Percentiles rank a stretch among this genome's conserved stretches.
Evolutionary conservation across 2,888 invertebrate species (phyloP).

Genomic region (Petrophora chlorosata): DNA sequence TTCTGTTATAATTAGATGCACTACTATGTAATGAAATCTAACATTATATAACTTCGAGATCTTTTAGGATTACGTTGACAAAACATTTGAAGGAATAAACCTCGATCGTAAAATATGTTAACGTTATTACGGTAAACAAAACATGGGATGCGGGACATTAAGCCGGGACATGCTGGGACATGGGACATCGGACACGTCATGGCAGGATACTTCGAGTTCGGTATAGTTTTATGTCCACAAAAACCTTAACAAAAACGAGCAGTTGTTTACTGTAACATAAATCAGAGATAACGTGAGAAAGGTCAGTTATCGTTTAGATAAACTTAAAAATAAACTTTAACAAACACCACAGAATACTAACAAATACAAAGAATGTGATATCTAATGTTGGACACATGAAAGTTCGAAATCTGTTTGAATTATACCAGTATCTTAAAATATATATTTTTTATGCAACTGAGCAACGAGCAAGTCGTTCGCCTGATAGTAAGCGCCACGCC

Average conservation of each 20-base stretch:
- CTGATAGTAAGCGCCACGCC: too few relatives aligned
- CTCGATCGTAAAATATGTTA: constrained; percentile 6
- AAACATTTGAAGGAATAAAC: too few relatives aligned
- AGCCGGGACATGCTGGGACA: constrained; percentile 7
- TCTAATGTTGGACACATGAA: too few relatives aligned
- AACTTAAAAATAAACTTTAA: background rate
- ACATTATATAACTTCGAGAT: too few relatives aligned
- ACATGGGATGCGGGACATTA: constrained; percentile 20
- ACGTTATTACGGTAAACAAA: constrained; percentile 19
- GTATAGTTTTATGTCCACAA: constrained; percentile 36
- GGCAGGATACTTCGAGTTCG: constrained; percentile 15
- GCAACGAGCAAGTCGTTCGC: too few relatives aligned
- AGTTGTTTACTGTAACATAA: constrained; percentile 33
- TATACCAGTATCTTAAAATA: too few relatives aligned
- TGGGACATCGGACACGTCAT: constrained; percentile 18
- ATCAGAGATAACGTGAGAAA: constrained; percentile 36
- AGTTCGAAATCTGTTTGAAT: too few relatives aligned
- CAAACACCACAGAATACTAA: background rate
- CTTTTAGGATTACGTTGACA: too few relatives aligned
- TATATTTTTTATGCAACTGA: too few relatives aligned
- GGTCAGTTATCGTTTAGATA: constrained; percentile 15
- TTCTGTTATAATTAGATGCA: too few relatives aligned
- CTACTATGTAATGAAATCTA: too few relatives aligned
- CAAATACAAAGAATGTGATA: too few relatives aligned
- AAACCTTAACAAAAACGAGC: constrained; percentile 33